Percentiles rank a stretch among this genome's conserved stretches.
Evolutionary conservation across 2,888 invertebrate genomes (phyloP).

Genomic region (Spialia ferax): DNA sequence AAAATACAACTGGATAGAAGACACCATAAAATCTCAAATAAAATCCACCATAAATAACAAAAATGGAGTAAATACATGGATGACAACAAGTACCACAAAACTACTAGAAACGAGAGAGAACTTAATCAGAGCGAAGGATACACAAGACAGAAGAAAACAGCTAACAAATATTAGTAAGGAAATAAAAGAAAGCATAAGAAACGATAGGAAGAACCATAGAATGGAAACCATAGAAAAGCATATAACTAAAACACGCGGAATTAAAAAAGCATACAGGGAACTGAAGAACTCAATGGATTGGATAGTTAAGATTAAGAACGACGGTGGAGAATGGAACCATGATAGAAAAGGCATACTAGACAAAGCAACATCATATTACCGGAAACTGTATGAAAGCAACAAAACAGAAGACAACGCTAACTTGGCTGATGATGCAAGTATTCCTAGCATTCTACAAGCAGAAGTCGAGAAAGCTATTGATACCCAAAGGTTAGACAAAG

Average conservation of each 20-base stretch:
- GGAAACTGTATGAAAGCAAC: neutral
- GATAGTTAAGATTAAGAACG: neutral
- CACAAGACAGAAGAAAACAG: neutral
- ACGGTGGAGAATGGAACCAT: neutral
- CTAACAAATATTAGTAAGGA: neutral
- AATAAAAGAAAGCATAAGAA: neutral
- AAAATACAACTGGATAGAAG: no score
- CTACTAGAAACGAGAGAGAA: neutral
- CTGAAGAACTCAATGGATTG: neutral
- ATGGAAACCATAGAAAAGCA: neutral
- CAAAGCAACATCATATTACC: neutral
- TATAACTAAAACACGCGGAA: neutral
- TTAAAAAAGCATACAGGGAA: neutral
- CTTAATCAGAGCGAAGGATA: no score
- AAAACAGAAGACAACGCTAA: neutral
- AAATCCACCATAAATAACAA: no score
- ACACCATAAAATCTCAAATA: no score
- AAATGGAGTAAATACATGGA: neutral
- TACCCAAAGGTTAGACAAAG: neutral
- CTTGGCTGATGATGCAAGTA: neutral
- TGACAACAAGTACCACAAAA: neutral
- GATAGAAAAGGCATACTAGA: neutral
- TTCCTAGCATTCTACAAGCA: neutral
- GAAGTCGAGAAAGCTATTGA: neutral
- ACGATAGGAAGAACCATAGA: neutral